Conservation (phyloP, 2,113 vertebrate species). For the Phalacrocorax pelagicus region DNA sequence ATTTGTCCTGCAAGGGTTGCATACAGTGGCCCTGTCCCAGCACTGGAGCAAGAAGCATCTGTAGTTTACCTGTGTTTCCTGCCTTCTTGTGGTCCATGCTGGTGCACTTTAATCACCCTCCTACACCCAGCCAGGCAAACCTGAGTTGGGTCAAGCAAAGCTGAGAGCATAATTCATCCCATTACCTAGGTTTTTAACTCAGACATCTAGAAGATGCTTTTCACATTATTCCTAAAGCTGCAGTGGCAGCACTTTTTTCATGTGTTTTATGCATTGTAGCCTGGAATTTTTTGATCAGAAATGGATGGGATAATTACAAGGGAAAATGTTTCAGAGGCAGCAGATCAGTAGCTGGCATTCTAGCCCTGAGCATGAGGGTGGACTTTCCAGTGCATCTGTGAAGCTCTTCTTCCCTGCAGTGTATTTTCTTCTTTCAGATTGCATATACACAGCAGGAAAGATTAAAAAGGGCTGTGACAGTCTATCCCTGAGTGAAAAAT, state of each 20-base stretch:
- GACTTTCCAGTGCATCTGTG: not conserved
- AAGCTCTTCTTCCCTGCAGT: not conserved
- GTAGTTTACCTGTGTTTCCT: not conserved
- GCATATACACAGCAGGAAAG: not conserved
- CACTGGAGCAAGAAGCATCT: not conserved
- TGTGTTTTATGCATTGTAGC: not conserved
- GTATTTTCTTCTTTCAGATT: not conserved
- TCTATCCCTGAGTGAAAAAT: not conserved
- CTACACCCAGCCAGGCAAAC: not conserved
- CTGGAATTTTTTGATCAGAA: not conserved
- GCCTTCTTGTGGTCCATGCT: not conserved
- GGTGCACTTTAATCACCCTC: not conserved
- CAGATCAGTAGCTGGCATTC: not conserved
- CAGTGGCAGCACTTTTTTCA: not conserved
- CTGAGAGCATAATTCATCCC: not conserved
- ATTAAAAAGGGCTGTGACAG: not conserved
- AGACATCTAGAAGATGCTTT: not conserved
- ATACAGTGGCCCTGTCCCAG: not conserved
- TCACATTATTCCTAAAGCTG: not conserved
- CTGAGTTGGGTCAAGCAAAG: not conserved
- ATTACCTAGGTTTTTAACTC: not conserved
- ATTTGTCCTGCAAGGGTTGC: not conserved
- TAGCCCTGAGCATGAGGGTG: not conserved
- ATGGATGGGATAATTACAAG: not conserved
- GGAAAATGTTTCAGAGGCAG: not conserved